phyloP scores from a whole-genome alignment of 2,797 vertebrate genomes.

The Margarornis squamiger region DNA sequence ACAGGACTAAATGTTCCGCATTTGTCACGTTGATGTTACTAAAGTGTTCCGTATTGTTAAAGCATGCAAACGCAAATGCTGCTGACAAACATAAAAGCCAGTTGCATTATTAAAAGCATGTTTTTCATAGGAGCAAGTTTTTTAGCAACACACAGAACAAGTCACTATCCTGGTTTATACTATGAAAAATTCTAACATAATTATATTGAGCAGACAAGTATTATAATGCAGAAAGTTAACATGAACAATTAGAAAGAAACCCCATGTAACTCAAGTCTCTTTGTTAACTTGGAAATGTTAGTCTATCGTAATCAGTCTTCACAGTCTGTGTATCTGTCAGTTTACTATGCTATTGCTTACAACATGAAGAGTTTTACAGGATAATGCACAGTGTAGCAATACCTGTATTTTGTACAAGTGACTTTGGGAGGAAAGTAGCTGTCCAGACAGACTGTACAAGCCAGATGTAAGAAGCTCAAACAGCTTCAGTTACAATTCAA shows the following conservation, averaged over 20 bases:
- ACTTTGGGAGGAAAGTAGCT: not conserved
- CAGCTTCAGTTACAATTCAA: not conserved
- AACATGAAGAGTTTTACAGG: not conserved
- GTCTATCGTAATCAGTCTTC: not conserved
- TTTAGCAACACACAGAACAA: not conserved
- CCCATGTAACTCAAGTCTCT: not conserved
- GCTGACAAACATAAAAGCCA: conserved; percentile 21
- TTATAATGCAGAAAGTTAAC: not conserved
- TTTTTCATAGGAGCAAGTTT: not conserved
- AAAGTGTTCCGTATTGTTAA: not conserved
- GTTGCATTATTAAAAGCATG: conserved; percentile 9
- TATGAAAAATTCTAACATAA: not conserved
- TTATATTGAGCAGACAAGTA: not conserved
- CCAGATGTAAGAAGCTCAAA: not conserved
- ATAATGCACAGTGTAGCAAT: not conserved
- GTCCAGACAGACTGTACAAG: not conserved
- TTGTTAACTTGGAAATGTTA: not conserved
- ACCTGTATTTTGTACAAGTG: not conserved
- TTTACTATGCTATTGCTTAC: not conserved
- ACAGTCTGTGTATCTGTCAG: not conserved
- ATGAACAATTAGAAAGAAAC: not conserved
- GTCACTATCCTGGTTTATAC: not conserved
- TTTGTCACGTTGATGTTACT: not conserved
- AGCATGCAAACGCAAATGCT: not conserved
- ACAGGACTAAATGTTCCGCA: not conserved